Base-by-base conservation (phyloP, 2,888 invertebrate genomes). In the Galerucella nymphaeae region DNA sequence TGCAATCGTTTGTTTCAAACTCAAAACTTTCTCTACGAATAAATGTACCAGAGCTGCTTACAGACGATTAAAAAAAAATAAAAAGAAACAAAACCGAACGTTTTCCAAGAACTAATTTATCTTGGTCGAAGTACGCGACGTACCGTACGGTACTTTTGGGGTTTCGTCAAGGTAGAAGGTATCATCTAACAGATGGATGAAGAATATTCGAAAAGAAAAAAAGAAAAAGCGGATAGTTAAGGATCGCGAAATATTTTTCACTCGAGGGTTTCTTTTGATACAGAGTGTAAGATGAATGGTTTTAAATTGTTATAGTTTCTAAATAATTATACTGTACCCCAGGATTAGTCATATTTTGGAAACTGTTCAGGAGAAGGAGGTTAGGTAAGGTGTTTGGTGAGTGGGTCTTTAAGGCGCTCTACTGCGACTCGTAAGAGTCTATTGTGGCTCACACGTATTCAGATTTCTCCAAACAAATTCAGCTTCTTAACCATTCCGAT, bases 21-120 rank as follows among this genome's bases (percentile, higher is more conserved):
- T 45, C 23, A 70, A 64, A 70, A 75, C 76, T 76, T 76, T 76
- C 76, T 75, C 76, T 73, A 73, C 76, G 70, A 76, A 73, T 73
- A 73, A 75, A 71, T 75, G 70, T 58, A 66, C 53, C 67, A 57
- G 67, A 65, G 53, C 58, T 55, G 23, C 58, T 53, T 62, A 68
- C 71, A 55, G 71, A 69, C 64, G 70, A 63, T 58, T 70, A 70
- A 72, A 73, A 66, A 70, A 73, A 69, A 58, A 53, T 66, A 68
- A 72, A 50, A 38, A 38, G 23, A 42, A n/a, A 13, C 45, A 69
- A 63, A 69, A 69, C 62, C n/a, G 42, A 16, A n/a, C 70, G 57
- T 42, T 55, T 62, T 62, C 61, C 18, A 62, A 62, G 63, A 70
- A 70, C 70, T 64, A 63, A 70, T 70, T 70, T 70, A 70, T 70